Evolutionary conservation across 2,888 invertebrate species (phyloP).

Genomic region (Drosophila tripunctata): DNA sequence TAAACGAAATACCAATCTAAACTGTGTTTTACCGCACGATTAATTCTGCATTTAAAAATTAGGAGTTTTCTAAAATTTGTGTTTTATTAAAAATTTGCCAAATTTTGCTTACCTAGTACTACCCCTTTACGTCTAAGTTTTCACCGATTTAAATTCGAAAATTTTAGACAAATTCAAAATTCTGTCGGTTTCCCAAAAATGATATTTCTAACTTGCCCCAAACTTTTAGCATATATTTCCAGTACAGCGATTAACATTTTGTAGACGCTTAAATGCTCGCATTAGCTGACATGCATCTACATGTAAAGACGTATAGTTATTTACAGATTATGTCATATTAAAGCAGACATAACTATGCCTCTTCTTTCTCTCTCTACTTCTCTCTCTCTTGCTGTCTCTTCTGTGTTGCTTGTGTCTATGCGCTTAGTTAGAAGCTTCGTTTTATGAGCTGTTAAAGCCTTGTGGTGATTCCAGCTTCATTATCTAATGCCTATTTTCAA

Average conservation of each 20-base stretch:
- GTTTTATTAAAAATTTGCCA: too few relatives aligned
- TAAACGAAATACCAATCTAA: too few relatives aligned
- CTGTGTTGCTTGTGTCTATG: not conserved
- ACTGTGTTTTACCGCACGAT: too few relatives aligned
- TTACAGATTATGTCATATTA: not conserved
- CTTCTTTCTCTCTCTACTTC: not conserved
- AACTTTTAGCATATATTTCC: not conserved
- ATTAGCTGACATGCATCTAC: slow-evolving; percentile 30
- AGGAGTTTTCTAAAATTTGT: too few relatives aligned
- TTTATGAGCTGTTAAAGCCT: slow-evolving; percentile 66
- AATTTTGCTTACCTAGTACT: too few relatives aligned
- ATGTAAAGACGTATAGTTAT: slow-evolving; percentile 21
- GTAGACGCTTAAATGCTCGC: not conserved
- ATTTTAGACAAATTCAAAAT: too few relatives aligned
- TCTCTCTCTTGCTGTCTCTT: not conserved
- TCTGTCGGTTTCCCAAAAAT: too few relatives aligned
- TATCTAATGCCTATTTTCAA: slow-evolving; percentile 73
- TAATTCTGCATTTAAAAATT: too few relatives aligned
- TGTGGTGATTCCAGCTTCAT: slow-evolving; percentile 43
- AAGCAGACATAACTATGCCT: slow-evolving; percentile 13
- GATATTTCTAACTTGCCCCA: not conserved
- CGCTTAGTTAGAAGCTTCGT: not conserved
- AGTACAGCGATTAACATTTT: too few relatives aligned
- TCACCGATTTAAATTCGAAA: too few relatives aligned
- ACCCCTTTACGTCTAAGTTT: too few relatives aligned